Base-by-base conservation (phyloP, 2,113 vertebrate species). In the Zosterops lateralis region DNA sequence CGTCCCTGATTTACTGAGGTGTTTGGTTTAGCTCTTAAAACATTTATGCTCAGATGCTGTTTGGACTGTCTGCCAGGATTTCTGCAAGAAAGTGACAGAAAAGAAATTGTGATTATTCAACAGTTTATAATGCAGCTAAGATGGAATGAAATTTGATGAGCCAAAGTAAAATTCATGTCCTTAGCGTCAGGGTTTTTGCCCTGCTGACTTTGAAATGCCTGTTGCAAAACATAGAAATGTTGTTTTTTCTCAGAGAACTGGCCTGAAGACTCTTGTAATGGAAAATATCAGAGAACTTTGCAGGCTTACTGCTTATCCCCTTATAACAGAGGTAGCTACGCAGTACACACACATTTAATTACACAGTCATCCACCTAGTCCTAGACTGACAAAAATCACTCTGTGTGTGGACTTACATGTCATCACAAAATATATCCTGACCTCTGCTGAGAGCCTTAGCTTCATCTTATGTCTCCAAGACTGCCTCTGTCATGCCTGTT, bases 1-100 rank as follows among this genome's bases (percentile, higher is more conserved):
- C 2, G 5, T 47, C 17, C 25, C 34, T 58, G 62, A 56, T 91
- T 89, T 68, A 81, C 62, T 61, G 54, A 47, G 66, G 17, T 83
- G 67, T 29, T 77, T 3, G 50, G 40, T 48, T 91, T 88, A 80
- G 67, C 14, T 74, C 56, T 88, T 83, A 71, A 70, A 83, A 84
- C 0, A 0, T 85, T 91, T 77, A 36, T 86, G 51, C 42, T 90
- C 31, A 86, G 64, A 57, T 74, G 57, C 34, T 65, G 10, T 90
- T 93, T 84, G 57, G 75, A 57, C 48, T 88, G 17, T 66, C 57
- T 94, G 64, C 71, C 82, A 90, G 57, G 53, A 78, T 81, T 97
- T 95, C 84, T 88, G 51, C 17, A 65, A 91, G 82, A 83, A 94
- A 94, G 36, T 67, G 82, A 48, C 75, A 80, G 87, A 85, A 94